These are phyloP conservation scores for Sinonovacula constricta DNA, from an alignment of 1,140 invertebrate species.

Conservation along the genomic window DNA sequence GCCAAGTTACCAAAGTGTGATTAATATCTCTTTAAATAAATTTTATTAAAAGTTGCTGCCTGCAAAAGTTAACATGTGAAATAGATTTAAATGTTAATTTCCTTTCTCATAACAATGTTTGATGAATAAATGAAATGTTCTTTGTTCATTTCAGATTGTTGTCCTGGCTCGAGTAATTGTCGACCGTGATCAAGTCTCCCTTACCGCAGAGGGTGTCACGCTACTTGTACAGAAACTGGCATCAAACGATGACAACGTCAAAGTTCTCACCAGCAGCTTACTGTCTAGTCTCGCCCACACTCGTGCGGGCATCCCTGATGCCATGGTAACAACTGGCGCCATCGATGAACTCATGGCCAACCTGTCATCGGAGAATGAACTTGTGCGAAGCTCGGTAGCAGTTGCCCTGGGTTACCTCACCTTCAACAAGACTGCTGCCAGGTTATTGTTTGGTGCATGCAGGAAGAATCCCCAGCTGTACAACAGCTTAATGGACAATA, in stretches of 20 bases:
- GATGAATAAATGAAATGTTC: no score
- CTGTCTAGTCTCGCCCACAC: slow-evolving; percentile 77
- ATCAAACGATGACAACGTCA: slow-evolving; percentile 71
- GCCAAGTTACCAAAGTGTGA: no score
- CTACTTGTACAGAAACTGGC: slow-evolving; percentile 70
- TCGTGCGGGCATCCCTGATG: slow-evolving; percentile 77
- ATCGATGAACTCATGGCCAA: slow-evolving; percentile 72
- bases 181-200: slow-evolving; percentile 73
- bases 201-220: slow-evolving; percentile 76
- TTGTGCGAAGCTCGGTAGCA: slow-evolving; percentile 71
- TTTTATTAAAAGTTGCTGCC: no score
- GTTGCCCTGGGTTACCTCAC: slow-evolving; percentile 78
- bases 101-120: no score
- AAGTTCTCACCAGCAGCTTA: slow-evolving; percentile 74
- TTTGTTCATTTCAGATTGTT: slow-evolving; percentile 77
- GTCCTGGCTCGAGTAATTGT: slow-evolving; percentile 77
- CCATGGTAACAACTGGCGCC: slow-evolving; percentile 77
- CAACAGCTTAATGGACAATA: slow-evolving; percentile 74
- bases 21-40: no score
- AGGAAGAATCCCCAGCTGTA: slow-evolving; percentile 76
- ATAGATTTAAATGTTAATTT: no score
- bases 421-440: slow-evolving; percentile 76
- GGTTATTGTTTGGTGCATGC: slow-evolving; percentile 73
- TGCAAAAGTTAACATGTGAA: no score
- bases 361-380: slow-evolving; percentile 69